Evolutionary conservation across 2,888 invertebrate species (phyloP), one percentile per base, ranked within the genome.

Genomic region (Eupeodes luniger): DNA sequence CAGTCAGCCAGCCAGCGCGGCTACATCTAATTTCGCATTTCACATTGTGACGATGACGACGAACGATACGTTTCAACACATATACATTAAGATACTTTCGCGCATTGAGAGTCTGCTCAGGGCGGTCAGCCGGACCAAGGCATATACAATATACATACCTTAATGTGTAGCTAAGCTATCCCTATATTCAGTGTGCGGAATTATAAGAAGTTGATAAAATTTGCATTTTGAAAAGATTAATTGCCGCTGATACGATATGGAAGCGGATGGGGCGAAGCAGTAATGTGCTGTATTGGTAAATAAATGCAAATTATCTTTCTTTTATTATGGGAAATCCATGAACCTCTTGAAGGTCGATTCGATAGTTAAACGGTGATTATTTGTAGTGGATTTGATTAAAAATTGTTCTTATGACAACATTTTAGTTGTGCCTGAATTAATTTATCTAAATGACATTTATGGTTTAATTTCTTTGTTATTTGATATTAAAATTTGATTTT

Each of bases 31-130:
- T 10, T 47, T 19, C 1, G 66, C 27, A 49, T 66, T 49, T 66
- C 5, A 47, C n/a, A 49, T 66, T 19, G 44, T 36, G 53, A 81
- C 81, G 85, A 85, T 85, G 81, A 69, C 62, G 85, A 81, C 75
- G 69, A 59, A 40, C 6, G 64, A 78, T 81, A 72, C 83, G 70
- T 40, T 61, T 61, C 14, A 53, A 4, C 16, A 11, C 19, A 7
- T 36, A 27, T 27, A 5, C 40, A 9, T 9, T 40, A 9, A 40
- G 40, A 40, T 40, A n/a, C 14, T 40, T 27, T 64, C 40, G 49
- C 70, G 66, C 72, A 88, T 85, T 88, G 81, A 70, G 75, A 88
- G 81, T 88, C 88, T 85, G 53, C 81, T 88, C 85, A 85, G 81
- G 88, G 85, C 80, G 88, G 72, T 70, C 77, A 77, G 77, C 74